Evolutionary conservation across 1,140 invertebrate genomes (phyloP), one percentile per base, ranked within the genome.

Genomic region (Paracyclopina nana): DNA sequence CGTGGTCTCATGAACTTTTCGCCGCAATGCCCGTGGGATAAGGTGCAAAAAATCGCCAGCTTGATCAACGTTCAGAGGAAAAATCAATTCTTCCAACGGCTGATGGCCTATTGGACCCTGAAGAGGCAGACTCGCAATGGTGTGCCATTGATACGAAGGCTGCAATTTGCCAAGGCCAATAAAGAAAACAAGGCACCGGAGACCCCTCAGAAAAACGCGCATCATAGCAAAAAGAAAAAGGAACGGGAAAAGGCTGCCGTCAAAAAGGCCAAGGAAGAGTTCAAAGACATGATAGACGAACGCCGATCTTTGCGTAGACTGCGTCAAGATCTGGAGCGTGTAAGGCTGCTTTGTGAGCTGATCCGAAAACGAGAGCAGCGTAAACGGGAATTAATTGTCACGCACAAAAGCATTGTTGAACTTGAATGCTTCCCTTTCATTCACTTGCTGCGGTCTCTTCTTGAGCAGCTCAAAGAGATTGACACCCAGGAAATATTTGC

Each of bases 261-360:
- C 2, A 52, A 44, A 28, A 46, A 46, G 26, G 31, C 50, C 12
- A 27, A 26, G 26, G 50, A 52, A 14, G 42, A 44, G n/a, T 52
- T 52, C 25, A 52, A 52, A 44, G 20, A 12, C 16, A 60, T 90
- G 12, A 80, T 81, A 57, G 75, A 80, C 34, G 85, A 95, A 59
- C 68, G 94, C 0, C 90, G 90, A 61, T 91, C 91, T 61, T 92
- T 87, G 83, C 84, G 94, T 60, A 78, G 85, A 58, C 68, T 97
- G 55, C 70, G 91, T 5, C 90, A 96, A 61, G 90, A 96, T 65
- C 68, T 96, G 34, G 92, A 97, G 65, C 72, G 86, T 53, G 88
- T 86, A 4, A 73, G 91, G 57, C 69, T 96, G 16, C 69, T 96
- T 0, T 90, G 91, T 61, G 91, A 96, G 65, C 66, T 95, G 50